A percentile compares a stretch with the other conserved stretches of the same genome.
Conservation (phyloP, 2,113 vertebrate species). For the Crotalus helleri region DNA sequence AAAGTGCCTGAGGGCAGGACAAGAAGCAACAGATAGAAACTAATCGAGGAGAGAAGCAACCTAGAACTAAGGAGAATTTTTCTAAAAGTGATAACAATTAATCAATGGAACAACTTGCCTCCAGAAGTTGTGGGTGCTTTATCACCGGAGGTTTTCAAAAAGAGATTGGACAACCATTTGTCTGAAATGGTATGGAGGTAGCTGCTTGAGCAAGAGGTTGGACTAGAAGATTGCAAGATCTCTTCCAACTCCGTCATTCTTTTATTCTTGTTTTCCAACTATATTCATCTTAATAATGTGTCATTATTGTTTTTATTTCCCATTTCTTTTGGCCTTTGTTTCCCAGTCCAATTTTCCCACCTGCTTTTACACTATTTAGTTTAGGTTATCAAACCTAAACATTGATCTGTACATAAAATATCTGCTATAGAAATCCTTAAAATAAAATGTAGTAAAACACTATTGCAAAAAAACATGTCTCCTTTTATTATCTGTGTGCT, state of each 20-base stretch:
- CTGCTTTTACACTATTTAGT: too few relatives aligned
- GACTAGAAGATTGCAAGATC: background rate
- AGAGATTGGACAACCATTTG: background rate
- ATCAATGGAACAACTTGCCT: background rate
- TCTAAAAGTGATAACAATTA: background rate
- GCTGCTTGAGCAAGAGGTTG: background rate
- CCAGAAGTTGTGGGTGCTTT: background rate
- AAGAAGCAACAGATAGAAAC: background rate
- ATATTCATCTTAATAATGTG: background rate
- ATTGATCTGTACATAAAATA: background rate
- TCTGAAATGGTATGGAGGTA: background rate
- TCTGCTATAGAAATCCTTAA: background rate
- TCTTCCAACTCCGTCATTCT: background rate
- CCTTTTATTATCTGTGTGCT: background rate
- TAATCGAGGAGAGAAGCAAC: background rate
- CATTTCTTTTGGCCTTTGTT: background rate
- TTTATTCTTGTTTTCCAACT: background rate
- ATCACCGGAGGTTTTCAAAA: background rate
- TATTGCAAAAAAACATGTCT: background rate
- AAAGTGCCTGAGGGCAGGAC: background rate
- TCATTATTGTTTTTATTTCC: background rate
- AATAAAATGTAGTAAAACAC: background rate
- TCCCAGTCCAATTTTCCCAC: background rate
- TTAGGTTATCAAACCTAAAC: background rate
- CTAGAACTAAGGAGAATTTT: background rate